Conservation (phyloP, 1,140 invertebrate genomes). For the Lordiphosa stackelbergi region DNA sequence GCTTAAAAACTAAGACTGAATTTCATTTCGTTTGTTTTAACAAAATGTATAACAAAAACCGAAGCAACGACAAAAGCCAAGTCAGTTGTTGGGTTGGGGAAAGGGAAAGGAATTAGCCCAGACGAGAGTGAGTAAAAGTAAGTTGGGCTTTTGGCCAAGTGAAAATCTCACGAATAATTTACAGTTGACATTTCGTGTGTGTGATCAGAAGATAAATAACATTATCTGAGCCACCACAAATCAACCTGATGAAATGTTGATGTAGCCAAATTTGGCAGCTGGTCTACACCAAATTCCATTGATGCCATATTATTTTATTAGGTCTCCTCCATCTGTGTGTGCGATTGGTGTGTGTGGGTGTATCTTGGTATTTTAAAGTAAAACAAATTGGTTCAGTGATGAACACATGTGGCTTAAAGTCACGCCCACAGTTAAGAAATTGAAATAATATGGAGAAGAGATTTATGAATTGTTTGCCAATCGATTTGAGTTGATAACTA, state of each 20-base stretch:
- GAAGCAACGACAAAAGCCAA: too few relatives aligned
- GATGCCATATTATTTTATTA: slow-evolving; percentile 7
- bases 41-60: too few relatives aligned
- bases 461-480: too few relatives aligned
- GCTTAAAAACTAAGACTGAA: slow-evolving; percentile 33
- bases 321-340: not conserved
- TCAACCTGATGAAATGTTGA: slow-evolving; percentile 45
- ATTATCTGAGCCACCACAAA: slow-evolving; percentile 11
- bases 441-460: too few relatives aligned
- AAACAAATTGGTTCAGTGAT: too few relatives aligned
- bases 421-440: too few relatives aligned
- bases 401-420: too few relatives aligned
- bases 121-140: too few relatives aligned
- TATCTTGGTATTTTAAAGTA: too few relatives aligned
- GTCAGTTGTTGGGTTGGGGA: too few relatives aligned
- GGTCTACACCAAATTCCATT: slow-evolving; percentile 33
- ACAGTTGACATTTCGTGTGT: slow-evolving; percentile 4
- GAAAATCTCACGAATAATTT: slow-evolving; percentile 13
- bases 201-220: not conserved
- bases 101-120: too few relatives aligned
- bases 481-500: too few relatives aligned
- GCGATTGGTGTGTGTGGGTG: slow-evolving; percentile 23
- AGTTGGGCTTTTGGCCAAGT: slow-evolving; percentile 9
- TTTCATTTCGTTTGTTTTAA: slow-evolving; percentile 17
- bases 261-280: slow-evolving; percentile 47